These are phyloP conservation scores for Acrobeloides nanus DNA, from an alignment of 2,888 invertebrate species.

Conservation along the genomic window DNA sequence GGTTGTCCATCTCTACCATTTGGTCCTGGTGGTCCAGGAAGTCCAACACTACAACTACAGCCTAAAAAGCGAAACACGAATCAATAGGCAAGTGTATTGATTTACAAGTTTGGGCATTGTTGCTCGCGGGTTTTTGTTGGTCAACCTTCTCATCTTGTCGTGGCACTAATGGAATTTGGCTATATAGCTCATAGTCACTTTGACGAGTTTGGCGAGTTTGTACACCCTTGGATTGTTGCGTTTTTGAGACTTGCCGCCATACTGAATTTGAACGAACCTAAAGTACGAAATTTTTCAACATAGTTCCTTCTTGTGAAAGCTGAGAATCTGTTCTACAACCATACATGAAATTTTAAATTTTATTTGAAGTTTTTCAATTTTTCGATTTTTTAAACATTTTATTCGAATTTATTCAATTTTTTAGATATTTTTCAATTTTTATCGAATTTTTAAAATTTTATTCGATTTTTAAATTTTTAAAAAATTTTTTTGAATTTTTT, in stretches of 20 bases:
- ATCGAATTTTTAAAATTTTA: too few relatives aligned
- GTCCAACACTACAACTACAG: slow-evolving; percentile 2
- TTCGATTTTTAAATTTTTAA: too few relatives aligned
- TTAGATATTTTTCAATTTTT: too few relatives aligned
- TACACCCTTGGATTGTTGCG: slow-evolving; percentile 13
- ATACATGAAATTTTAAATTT: neutral
- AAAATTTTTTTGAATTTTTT: too few relatives aligned
- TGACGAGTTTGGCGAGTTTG: slow-evolving; percentile 2
- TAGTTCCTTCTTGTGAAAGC: neutral
- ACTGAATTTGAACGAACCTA: slow-evolving; percentile 12
- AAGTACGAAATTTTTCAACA: slow-evolving; percentile 1
- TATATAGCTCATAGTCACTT: slow-evolving; percentile 7
- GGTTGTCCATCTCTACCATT: slow-evolving; percentile 7
- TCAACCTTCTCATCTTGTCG: slow-evolving; percentile 5
- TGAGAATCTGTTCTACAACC: slow-evolving; percentile 8
- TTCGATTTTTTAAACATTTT: neutral
- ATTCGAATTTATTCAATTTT: too few relatives aligned
- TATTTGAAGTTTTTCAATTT: neutral
- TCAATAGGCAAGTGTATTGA: too few relatives aligned
- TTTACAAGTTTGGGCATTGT: too few relatives aligned
- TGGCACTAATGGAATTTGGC: slow-evolving; percentile 8
- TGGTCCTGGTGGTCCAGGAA: slow-evolving; percentile 4
- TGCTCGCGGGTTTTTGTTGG: too few relatives aligned
- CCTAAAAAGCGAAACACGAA: too few relatives aligned
- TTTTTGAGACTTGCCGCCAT: slow-evolving; percentile 27